A percentile compares a stretch with the other conserved stretches of the same genome.
Conservation (phyloP, 2,888 invertebrate genomes). For the Oligia latruncula region DNA sequence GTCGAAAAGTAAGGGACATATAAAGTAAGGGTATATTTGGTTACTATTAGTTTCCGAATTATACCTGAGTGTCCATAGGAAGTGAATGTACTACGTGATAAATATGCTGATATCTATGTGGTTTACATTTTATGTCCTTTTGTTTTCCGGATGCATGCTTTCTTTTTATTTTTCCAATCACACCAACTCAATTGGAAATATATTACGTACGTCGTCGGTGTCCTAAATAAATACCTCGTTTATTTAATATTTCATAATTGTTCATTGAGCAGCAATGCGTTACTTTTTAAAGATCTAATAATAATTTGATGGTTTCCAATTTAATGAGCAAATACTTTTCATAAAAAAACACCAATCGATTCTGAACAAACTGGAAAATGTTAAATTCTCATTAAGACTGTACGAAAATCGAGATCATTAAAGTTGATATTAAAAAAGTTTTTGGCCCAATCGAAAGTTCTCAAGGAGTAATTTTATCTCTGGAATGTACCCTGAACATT, state of each 20-base stretch:
- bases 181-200: background rate
- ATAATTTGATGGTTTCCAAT: background rate
- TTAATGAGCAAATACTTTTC: conserved; percentile 15
- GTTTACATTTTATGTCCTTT: background rate
- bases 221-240: background rate
- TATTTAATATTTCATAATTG: background rate
- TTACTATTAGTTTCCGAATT: background rate
- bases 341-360: conserved; percentile 21
- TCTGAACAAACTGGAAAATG: conserved; percentile 31
- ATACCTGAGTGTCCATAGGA: background rate
- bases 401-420: conserved; percentile 67
- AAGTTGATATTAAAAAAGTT: conserved; percentile 76
- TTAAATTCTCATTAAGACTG: conserved; percentile 54
- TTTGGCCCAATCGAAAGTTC: conserved; percentile 71
- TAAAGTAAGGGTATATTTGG: background rate
- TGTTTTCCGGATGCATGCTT: background rate
- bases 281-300: background rate
- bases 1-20: background rate
- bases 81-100: background rate
- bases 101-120: background rate
- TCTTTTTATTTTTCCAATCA: background rate
- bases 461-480: conserved; percentile 67
- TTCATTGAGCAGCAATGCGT: background rate
- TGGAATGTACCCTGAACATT: conserved; percentile 65
- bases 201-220: no score